Percentiles rank a stretch among this genome's conserved stretches.
Conservation (phyloP, 2,797 vertebrate genomes). For the Ceyx erithaca region DNA sequence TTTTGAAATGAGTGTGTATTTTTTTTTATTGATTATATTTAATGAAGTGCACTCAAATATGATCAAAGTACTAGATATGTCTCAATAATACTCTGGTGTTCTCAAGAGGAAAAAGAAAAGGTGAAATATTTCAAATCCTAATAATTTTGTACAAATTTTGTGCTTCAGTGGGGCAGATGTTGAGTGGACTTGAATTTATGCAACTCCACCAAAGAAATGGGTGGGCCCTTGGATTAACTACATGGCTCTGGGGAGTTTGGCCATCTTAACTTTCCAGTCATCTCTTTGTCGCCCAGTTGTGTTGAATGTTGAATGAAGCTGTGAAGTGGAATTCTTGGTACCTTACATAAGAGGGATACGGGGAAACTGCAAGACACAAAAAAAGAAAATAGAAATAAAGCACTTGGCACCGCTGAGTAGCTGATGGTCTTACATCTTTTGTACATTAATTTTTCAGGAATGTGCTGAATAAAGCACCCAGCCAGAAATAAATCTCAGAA, state of each 20-base stretch:
- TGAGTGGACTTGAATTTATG: background rate
- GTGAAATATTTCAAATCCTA: background rate
- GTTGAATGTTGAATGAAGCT: background rate
- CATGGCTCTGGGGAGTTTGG: background rate
- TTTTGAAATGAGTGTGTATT: background rate
- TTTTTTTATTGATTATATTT: background rate
- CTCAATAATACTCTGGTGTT: background rate
- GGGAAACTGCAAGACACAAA: background rate
- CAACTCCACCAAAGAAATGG: background rate
- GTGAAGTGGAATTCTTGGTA: background rate
- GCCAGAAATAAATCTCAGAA: background rate
- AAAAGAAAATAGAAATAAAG: background rate
- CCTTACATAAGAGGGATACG: background rate
- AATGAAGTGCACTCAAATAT: background rate
- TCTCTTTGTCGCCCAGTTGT: background rate
- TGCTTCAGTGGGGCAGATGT: background rate
- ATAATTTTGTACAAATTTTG: background rate
- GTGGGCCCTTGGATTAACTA: background rate
- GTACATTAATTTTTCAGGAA: background rate
- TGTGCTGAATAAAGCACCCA: background rate
- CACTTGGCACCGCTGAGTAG: rapidly evolving
- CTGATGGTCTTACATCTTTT: background rate
- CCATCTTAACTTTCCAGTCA: background rate
- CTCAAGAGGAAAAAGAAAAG: background rate
- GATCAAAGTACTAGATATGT: background rate